A percentile compares a stretch with the other conserved stretches of the same genome.
Conservation (phyloP, 1,140 invertebrate genomes). For the Anadara kagoshimensis region DNA sequence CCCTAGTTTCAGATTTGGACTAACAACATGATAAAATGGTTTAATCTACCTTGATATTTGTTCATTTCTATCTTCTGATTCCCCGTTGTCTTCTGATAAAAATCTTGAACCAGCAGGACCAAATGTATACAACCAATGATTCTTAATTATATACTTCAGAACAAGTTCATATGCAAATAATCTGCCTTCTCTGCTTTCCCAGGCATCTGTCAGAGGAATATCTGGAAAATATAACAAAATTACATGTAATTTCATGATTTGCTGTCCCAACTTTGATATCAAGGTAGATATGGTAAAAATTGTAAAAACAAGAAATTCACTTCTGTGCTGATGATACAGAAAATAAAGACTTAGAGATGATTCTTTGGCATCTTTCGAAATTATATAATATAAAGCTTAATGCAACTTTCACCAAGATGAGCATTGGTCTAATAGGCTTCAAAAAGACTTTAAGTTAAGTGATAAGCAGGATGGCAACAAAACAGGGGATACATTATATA, state of each 20-base stretch:
- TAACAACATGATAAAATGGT: background rate
- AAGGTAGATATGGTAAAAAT: background rate
- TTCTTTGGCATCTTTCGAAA: too few species aligned
- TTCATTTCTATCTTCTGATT: background rate
- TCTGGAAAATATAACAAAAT: conserved; percentile 20
- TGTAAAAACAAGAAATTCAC: conserved; percentile 1
- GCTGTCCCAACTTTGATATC: conserved; percentile 60
- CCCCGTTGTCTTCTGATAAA: conserved; percentile 11
- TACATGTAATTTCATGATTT: conserved; percentile 58
- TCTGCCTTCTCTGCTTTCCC: conserved; percentile 68
- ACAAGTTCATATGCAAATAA: conserved; percentile 68
- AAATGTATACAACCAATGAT: conserved; percentile 68
- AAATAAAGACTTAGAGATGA: too few species aligned
- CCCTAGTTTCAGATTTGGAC: too few species aligned
- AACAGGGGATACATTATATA: too few species aligned
- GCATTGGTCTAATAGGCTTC: background rate
- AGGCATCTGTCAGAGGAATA: conserved; percentile 46
- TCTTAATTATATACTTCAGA: conserved; percentile 64
- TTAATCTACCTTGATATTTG: background rate
- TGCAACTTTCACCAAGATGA: too few species aligned
- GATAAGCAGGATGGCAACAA: too few species aligned
- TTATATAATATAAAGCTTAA: too few species aligned
- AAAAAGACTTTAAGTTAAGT: background rate
- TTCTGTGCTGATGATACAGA: too few species aligned
- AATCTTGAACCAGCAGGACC: conserved; percentile 47